Evolutionary conservation across 1,140 invertebrate genomes (phyloP).

Genomic region (Drosophila sucinea): DNA sequence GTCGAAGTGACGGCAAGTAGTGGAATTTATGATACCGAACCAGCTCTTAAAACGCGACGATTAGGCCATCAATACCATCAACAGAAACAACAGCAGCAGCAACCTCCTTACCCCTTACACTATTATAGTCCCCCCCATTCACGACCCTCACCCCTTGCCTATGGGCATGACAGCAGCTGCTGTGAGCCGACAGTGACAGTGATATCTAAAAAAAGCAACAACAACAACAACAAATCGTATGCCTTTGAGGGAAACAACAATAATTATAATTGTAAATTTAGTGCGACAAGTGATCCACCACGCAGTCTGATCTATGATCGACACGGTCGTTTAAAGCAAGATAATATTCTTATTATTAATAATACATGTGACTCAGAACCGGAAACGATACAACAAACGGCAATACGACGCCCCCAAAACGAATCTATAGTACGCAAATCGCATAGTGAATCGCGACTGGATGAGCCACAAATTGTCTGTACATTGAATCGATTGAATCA

Average conservation of each 20-base stretch:
- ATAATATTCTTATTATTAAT: conserved; percentile 14
- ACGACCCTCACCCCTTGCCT: background rate
- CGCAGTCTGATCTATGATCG: conserved; percentile 67
- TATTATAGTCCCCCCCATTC: conserved; percentile 8
- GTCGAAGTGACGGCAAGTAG: conserved; percentile 31
- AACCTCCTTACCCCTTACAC: conserved; percentile 10
- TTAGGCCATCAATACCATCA: conserved; percentile 14
- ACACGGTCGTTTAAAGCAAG: conserved; percentile 62
- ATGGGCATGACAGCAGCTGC: conserved; percentile 36
- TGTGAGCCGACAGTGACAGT: conserved; percentile 29
- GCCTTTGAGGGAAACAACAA: conserved; percentile 50
- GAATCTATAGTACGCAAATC: conserved; percentile 31
- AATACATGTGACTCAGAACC: conserved; percentile 33
- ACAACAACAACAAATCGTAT: conserved; percentile 12
- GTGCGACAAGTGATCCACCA: conserved; percentile 23
- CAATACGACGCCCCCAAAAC: background rate
- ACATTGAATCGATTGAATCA: conserved; percentile 15
- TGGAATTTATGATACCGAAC: conserved; percentile 35
- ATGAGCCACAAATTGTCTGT: background rate
- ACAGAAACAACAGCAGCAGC: conserved; percentile 1
- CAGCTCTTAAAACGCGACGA: conserved; percentile 60
- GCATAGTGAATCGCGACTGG: conserved; percentile 47
- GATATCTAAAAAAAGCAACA: conserved; percentile 40
- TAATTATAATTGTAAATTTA: conserved; percentile 65
- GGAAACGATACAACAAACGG: conserved; percentile 21